Evolutionary conservation across 2,888 invertebrate genomes (phyloP).

Genomic region (Euclidia mi): DNA sequence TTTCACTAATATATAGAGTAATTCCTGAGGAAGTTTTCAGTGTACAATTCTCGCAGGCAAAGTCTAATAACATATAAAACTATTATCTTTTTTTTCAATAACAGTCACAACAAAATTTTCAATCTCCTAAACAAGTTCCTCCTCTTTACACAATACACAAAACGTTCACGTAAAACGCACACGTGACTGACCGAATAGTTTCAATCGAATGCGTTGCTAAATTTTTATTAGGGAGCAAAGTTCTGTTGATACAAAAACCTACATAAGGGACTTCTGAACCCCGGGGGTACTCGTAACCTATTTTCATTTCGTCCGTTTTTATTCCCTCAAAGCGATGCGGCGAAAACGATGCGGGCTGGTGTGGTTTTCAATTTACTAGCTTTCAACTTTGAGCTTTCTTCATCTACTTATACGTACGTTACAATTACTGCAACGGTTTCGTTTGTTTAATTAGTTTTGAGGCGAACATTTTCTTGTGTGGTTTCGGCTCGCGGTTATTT

Average conservation of each 20-base stretch:
- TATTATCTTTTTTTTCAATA: too few species aligned
- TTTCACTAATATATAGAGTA: too few species aligned
- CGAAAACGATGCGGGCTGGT: conserved; percentile 65
- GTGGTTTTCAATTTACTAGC: conserved; percentile 78
- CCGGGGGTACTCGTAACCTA: conserved; percentile 81
- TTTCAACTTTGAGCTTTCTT: conserved; percentile 55
- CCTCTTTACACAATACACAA: conserved; percentile 28
- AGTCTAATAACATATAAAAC: too few species aligned
- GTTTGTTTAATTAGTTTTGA: conserved; percentile 55
- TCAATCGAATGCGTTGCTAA: conserved; percentile 63
- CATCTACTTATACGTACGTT: conserved; percentile 47
- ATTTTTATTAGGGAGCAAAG: conserved; percentile 68
- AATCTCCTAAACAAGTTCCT: too few species aligned
- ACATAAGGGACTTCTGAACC: conserved; percentile 65
- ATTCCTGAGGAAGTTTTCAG: too few species aligned
- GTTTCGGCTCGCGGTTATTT: conserved; percentile 20
- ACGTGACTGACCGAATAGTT: conserved; percentile 50
- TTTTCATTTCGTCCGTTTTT: conserved; percentile 80
- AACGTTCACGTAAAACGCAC: conserved; percentile 53
- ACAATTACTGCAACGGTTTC: conserved; percentile 49
- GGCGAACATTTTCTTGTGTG: conserved; percentile 30
- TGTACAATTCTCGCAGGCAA: too few species aligned
- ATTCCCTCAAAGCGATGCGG: conserved; percentile 67
- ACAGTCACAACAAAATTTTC: too few species aligned
- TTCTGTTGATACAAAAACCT: conserved; percentile 73